phyloP scores from a whole-genome alignment of 2,888 invertebrate species.

The Acleris cristana region DNA sequence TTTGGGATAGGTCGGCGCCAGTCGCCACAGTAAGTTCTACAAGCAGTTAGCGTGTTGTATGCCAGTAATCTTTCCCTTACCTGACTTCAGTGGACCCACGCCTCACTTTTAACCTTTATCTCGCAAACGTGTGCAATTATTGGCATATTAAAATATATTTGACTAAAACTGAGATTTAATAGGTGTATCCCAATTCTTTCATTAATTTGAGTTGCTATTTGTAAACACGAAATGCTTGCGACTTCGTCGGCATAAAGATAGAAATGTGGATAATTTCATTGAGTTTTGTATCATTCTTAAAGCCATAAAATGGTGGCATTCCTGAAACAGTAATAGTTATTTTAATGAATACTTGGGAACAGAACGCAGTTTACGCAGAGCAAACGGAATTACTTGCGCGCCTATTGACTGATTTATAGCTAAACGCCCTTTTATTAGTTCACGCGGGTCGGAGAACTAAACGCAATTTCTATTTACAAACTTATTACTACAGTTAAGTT shows the following conservation, averaged over 20 bases:
- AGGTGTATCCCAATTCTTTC: too few species aligned
- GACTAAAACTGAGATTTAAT: too few species aligned
- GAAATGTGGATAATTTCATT: too few species aligned
- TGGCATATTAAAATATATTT: too few species aligned
- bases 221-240: too few species aligned
- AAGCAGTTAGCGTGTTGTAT: conserved; percentile 24
- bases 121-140: too few species aligned
- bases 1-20: conserved; percentile 68
- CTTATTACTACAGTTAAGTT: conserved; percentile 1
- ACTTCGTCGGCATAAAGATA: too few species aligned
- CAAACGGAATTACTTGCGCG: conserved; percentile 29
- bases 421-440: conserved; percentile 50
- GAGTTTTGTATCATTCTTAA: background rate
- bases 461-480: conserved; percentile 42
- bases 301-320: background rate
- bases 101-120: too few species aligned
- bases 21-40: conserved; percentile 47
- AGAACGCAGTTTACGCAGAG: conserved; percentile 21
- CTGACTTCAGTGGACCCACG: background rate
- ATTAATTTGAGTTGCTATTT: too few species aligned
- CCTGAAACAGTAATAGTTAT: background rate
- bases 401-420: conserved; percentile 59
- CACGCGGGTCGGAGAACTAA: conserved; percentile 47
- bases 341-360: conserved; percentile 28
- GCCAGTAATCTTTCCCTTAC: conserved; percentile 15